Evolutionary conservation across 2,797 vertebrate genomes (phyloP).

Genomic region (Melanotaenia nigrans): DNA sequence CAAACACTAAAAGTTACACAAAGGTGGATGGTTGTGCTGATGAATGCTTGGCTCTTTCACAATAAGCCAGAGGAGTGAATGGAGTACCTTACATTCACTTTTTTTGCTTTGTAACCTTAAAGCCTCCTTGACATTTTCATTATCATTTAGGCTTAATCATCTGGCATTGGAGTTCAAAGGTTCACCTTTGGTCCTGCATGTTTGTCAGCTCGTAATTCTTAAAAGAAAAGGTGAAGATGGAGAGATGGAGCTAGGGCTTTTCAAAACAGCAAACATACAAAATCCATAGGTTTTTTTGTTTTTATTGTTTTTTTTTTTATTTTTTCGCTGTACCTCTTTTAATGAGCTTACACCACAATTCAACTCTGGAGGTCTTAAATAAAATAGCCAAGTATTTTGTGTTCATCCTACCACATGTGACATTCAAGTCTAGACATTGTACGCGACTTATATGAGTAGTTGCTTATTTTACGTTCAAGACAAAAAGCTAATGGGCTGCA

Average conservation of each 20-base stretch:
- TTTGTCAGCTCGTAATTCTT: constrained; percentile 54
- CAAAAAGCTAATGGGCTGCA: too few relatives aligned
- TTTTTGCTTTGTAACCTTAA: constrained; percentile 57
- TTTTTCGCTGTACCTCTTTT: not conserved
- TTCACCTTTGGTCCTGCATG: constrained; percentile 47
- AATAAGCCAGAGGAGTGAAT: constrained; percentile 69
- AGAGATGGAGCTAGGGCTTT: constrained; percentile 44
- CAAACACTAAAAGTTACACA: constrained; percentile 59
- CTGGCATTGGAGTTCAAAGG: constrained; percentile 44
- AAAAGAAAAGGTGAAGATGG: constrained; percentile 62
- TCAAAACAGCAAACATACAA: constrained; percentile 36
- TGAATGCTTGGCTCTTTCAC: constrained; percentile 64
- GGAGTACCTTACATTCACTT: constrained; percentile 59
- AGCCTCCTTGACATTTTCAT: constrained; percentile 64
- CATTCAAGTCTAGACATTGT: not conserved
- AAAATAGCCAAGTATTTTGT: not conserved
- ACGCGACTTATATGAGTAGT: not conserved
- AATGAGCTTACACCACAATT: not conserved
- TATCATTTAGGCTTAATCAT: constrained; percentile 61
- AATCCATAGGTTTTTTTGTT: constrained; percentile 7
- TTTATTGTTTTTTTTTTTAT: constrained; percentile 19
- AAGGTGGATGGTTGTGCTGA: constrained; percentile 65
- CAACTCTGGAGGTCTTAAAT: not conserved
- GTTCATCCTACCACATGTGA: not conserved
- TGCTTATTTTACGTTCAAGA: too few relatives aligned